Conservation (phyloP, 1,140 invertebrate genomes). For the Drosophila simulans region DNA sequence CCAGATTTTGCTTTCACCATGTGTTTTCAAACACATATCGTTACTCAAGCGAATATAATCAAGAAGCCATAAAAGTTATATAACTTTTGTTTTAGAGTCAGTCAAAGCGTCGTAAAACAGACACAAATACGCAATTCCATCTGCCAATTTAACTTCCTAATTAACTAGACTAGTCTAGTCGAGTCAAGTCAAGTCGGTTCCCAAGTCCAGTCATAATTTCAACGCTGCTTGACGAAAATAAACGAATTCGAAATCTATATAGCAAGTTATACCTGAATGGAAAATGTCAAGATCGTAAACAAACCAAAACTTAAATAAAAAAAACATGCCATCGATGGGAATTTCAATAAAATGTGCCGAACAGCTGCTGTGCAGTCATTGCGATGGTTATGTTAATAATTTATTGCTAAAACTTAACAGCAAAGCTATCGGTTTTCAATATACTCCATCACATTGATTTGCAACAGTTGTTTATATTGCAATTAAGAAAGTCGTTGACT, state of each 20-base stretch:
- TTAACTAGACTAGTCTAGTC: constrained; percentile 60
- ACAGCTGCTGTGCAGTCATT: background rate
- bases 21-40: constrained; percentile 1
- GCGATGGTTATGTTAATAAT: background rate
- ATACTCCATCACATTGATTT: background rate
- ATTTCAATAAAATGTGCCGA: background rate
- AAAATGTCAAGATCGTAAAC: constrained; percentile 80
- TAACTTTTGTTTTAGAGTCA: constrained; percentile 40
- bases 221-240: constrained; percentile 21
- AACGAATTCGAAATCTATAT: constrained; percentile 50
- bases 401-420: background rate
- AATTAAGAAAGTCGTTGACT: constrained; percentile 11
- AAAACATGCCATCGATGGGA: constrained; percentile 11
- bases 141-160: constrained; percentile 50
- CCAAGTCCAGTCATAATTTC: constrained; percentile 19
- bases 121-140: constrained; percentile 27
- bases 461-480: background rate
- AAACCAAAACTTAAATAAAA: constrained; percentile 17
- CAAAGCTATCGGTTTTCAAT: background rate
- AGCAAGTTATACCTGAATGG: constrained; percentile 67
- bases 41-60: constrained; percentile 3
- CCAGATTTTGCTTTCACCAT: constrained; percentile 16
- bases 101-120: constrained; percentile 40
- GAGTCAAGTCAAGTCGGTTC: constrained; percentile 16
- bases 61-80: constrained; percentile 24